Evolutionary conservation across 2,888 invertebrate species (phyloP).

Genomic region (Troilus luridus): DNA sequence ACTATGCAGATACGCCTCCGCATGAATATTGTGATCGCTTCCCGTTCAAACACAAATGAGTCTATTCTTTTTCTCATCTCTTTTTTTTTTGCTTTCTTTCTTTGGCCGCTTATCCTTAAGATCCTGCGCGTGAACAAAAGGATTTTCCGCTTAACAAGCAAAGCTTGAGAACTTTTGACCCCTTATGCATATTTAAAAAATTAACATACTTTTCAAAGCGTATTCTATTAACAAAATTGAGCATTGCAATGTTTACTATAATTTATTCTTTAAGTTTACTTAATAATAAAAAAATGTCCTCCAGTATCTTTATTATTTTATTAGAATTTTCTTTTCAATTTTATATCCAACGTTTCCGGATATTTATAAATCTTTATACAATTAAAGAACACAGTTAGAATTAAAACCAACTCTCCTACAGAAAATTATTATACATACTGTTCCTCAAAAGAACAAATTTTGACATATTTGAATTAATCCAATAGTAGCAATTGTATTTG

Average conservation of each 20-base stretch:
- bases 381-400: too few relatives aligned
- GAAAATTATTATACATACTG: too few relatives aligned
- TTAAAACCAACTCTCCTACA: too few relatives aligned
- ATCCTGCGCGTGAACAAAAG: neutral
- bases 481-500: too few relatives aligned
- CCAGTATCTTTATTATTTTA: too few relatives aligned
- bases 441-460: too few relatives aligned
- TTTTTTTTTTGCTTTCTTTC: neutral
- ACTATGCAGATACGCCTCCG: conserved; percentile 26
- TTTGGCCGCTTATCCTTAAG: conserved; percentile 10
- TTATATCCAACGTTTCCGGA: too few relatives aligned
- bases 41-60: conserved; percentile 29
- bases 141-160: neutral
- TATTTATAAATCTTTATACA: too few relatives aligned
- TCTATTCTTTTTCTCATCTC: neutral
- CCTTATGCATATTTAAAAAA: neutral
- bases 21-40: conserved; percentile 44
- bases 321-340: too few relatives aligned
- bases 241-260: neutral
- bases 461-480: too few relatives aligned
- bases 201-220: neutral
- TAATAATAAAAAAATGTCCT: too few relatives aligned
- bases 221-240: neutral
- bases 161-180: neutral
- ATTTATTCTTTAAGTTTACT: neutral